These are phyloP conservation scores for Chaetops frenatus DNA, from an alignment of 2,113 vertebrate genomes.

Conservation along the genomic window DNA sequence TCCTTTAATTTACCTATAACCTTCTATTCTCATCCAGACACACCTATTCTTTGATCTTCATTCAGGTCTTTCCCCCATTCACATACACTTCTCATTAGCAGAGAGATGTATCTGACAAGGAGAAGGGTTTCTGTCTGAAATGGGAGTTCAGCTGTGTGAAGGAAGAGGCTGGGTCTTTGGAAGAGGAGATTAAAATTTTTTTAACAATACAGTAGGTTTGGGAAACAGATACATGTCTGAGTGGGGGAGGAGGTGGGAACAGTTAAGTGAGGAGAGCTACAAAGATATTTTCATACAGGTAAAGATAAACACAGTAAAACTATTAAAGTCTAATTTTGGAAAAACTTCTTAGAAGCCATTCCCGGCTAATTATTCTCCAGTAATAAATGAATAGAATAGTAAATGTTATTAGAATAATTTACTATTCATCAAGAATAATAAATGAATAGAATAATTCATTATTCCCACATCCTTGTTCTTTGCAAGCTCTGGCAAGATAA, in stretches of 20 bases:
- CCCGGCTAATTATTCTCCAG: constrained; percentile 33
- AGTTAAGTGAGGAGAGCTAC: background rate
- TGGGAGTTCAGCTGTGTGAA: background rate
- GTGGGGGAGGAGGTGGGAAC: constrained; percentile 13
- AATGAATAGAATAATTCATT: constrained; percentile 44
- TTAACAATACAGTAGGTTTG: background rate
- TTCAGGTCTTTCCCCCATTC: constrained; percentile 38
- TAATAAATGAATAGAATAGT: constrained; percentile 56
- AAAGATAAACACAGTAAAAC: constrained; percentile 52
- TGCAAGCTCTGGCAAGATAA: constrained; percentile 55
- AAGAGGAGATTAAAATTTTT: constrained; percentile 12
- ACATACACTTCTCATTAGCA: constrained; percentile 3
- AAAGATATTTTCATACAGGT: constrained; percentile 51
- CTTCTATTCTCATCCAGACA: constrained; percentile 46
- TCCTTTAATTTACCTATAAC: constrained; percentile 53
- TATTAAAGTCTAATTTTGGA: constrained; percentile 64
- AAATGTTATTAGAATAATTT: constrained; percentile 61
- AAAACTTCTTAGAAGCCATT: constrained; percentile 45
- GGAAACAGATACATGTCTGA: constrained; percentile 22
- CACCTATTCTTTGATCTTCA: constrained; percentile 52
- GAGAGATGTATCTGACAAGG: background rate
- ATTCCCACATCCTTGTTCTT: constrained; percentile 54
- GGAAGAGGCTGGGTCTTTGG: background rate
- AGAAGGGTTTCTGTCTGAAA: background rate
- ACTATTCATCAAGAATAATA: constrained; percentile 60